Conservation (phyloP, 2,797 vertebrate genomes). For the Chromobotia macracanthus region DNA sequence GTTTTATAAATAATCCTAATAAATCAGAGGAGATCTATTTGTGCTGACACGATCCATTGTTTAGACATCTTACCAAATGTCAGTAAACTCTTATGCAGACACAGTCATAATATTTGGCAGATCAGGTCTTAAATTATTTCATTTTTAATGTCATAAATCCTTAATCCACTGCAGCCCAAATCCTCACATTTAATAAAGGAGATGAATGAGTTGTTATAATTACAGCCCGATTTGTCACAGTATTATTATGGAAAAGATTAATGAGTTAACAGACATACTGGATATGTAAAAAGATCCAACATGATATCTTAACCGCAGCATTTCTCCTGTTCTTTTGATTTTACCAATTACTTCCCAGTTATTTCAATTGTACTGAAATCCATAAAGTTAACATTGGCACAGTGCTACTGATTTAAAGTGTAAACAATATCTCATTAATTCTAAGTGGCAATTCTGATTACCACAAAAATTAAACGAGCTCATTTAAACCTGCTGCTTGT, state of each 20-base stretch:
- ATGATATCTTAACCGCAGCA: neutral
- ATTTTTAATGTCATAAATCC: conserved; percentile 12
- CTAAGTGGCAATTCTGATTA: neutral
- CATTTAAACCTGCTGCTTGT: neutral
- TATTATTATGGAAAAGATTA: neutral
- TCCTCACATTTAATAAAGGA: conserved; percentile 16
- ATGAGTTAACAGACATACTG: neutral
- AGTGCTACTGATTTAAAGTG: neutral
- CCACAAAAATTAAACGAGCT: neutral
- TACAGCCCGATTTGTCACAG: conserved; percentile 1
- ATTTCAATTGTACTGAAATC: neutral
- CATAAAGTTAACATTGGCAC: neutral
- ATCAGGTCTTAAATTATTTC: conserved; percentile 13
- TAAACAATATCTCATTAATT: conserved; percentile 17
- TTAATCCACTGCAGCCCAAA: conserved; percentile 23
- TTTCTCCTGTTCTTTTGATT: neutral
- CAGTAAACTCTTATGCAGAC: conserved; percentile 2
- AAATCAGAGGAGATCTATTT: neutral
- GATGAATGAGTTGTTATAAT: conserved; percentile 17
- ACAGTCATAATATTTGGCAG: neutral
- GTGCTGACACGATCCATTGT: conserved; percentile 1
- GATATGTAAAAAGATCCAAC: conserved; percentile 16
- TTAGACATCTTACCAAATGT: neutral
- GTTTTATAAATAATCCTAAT: neutral
- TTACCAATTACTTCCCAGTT: neutral